Conservation (phyloP, 2,113 vertebrate genomes). For the Potamarius usumacintae region DNA sequence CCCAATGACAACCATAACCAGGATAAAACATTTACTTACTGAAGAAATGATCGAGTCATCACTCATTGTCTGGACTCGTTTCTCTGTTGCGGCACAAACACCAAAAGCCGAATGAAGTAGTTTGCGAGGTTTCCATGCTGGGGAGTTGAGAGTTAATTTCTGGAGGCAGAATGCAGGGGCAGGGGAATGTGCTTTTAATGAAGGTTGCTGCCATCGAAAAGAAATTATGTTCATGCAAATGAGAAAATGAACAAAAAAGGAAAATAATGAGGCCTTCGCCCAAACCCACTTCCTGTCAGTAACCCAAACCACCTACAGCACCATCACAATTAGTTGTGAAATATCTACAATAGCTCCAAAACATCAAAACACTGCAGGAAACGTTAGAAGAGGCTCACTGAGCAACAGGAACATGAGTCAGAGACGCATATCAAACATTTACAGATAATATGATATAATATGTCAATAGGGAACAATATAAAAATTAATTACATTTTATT, state of each 20-base stretch:
- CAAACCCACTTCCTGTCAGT: conserved; percentile 6
- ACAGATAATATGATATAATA: not conserved
- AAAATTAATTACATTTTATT: not conserved
- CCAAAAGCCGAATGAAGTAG: not conserved
- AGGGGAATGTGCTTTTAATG: not conserved
- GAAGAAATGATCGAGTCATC: not conserved
- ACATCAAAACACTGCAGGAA: not conserved
- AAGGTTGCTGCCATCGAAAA: conserved; percentile 4
- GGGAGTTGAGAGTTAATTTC: conserved; percentile 4
- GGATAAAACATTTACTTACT: not conserved
- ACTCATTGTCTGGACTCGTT: not conserved
- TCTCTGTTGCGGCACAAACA: not conserved
- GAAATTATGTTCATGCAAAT: conserved; percentile 1
- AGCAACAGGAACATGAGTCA: not conserved
- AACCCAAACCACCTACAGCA: conserved; percentile 6
- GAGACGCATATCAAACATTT: not conserved
- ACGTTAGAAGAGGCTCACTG: not conserved
- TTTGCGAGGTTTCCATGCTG: not conserved
- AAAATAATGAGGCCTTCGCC: not conserved
- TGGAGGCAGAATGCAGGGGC: not conserved
- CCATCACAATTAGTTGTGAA: not conserved
- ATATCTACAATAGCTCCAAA: not conserved
- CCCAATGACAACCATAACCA: not conserved
- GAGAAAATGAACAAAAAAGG: not conserved
- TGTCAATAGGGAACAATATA: not conserved